Conservation (phyloP, 1,140 invertebrate species). For the Sipha flava region DNA sequence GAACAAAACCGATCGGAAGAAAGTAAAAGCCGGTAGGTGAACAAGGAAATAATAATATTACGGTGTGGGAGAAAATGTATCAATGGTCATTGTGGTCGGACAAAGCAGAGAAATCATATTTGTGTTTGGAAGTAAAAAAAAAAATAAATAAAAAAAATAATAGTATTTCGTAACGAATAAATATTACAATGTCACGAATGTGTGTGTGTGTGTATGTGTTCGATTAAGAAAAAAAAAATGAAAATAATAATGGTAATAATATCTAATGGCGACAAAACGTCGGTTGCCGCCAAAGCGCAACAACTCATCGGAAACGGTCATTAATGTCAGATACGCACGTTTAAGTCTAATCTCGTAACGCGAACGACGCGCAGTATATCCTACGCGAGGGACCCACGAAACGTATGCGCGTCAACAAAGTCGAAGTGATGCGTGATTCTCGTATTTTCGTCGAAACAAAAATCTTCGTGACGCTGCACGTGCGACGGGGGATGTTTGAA, state of each 20-base stretch:
- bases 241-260: neutral
- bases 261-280: neutral
- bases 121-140: neutral
- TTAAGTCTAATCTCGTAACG: constrained; percentile 9
- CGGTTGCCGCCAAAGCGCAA: neutral
- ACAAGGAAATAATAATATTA: constrained; percentile 1
- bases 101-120: constrained; percentile 28
- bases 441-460: too few relatives aligned
- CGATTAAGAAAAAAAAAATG: neutral
- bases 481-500: too few relatives aligned
- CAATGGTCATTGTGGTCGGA: constrained; percentile 22
- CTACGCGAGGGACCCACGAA: too few relatives aligned
- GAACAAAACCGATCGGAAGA: constrained; percentile 11
- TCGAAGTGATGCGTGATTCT: too few relatives aligned
- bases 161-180: constrained; percentile 1
- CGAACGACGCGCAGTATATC: too few relatives aligned
- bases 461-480: too few relatives aligned
- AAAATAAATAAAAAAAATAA: neutral
- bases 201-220: too few relatives aligned
- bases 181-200: neutral
- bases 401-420: too few relatives aligned
- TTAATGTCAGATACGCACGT: constrained; percentile 19
- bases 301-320: neutral
- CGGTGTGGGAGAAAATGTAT: constrained; percentile 11
- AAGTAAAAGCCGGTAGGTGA: neutral